These are phyloP conservation scores for Ceyx margarethae DNA, from an alignment of 2,113 vertebrate species.

Conservation along the genomic window DNA sequence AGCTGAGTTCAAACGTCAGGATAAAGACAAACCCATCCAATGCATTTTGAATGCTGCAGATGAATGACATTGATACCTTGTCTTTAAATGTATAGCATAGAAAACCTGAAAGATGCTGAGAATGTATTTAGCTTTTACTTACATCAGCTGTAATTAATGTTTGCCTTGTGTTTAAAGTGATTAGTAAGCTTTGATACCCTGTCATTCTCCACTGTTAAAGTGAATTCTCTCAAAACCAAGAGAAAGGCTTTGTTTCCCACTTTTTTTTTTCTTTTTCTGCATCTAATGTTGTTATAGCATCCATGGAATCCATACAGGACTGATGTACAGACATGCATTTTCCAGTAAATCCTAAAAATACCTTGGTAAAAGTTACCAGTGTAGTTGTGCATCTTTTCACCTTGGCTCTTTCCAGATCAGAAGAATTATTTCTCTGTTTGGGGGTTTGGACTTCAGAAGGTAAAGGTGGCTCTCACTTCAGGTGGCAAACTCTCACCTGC, in stretches of 20 bases:
- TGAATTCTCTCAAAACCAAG: conserved; percentile 59
- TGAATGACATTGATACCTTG: conserved; percentile 53
- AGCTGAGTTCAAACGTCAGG: conserved; percentile 53
- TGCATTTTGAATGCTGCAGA: conserved; percentile 43
- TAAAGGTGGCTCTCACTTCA: neutral
- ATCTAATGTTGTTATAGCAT: conserved; percentile 55
- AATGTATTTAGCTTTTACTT: conserved; percentile 66
- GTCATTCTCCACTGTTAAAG: conserved; percentile 56
- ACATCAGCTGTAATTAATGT: conserved; percentile 44
- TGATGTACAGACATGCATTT: conserved; percentile 41
- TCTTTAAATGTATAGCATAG: conserved; percentile 59
- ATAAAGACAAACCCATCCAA: conserved; percentile 39
- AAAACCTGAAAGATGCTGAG: conserved; percentile 48
- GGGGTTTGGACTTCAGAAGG: neutral
- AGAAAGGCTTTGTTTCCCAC: conserved; percentile 41
- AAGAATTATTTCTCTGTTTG: neutral
- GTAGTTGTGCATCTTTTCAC: conserved; percentile 30
- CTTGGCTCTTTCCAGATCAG: neutral
- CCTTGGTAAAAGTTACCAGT: conserved; percentile 17
- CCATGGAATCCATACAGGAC: conserved; percentile 40
- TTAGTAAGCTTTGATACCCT: conserved; percentile 62
- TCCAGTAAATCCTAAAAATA: conserved; percentile 54
- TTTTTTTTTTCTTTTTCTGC: conserved; percentile 61
- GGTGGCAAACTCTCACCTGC: neutral
- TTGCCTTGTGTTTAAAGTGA: conserved; percentile 52